Conservation (phyloP, 2,888 invertebrate genomes). For the Ochlodes sylvanus region DNA sequence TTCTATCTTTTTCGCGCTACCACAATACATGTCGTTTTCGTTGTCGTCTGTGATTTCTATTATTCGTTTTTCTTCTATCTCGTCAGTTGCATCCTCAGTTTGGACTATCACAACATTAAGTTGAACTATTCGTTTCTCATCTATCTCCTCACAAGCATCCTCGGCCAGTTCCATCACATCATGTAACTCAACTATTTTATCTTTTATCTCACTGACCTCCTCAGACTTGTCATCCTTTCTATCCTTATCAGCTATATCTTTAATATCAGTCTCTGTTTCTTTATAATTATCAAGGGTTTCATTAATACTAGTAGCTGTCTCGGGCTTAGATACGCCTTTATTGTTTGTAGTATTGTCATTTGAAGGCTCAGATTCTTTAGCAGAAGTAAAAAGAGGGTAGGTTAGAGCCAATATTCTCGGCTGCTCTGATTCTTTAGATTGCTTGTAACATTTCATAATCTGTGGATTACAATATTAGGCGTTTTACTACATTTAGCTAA, state of each 20-base stretch:
- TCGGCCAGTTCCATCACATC: slow-evolving; percentile 23
- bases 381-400: slow-evolving; percentile 88
- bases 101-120: background rate
- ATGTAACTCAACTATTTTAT: slow-evolving; percentile 5
- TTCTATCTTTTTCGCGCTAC: background rate
- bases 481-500: background rate
- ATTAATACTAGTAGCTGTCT: slow-evolving; percentile 24
- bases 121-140: slow-evolving; percentile 15
- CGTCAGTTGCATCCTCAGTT: slow-evolving; percentile 4
- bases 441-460: slow-evolving; percentile 72
- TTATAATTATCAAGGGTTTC: slow-evolving; percentile 18
- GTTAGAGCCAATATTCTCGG: slow-evolving; percentile 93
- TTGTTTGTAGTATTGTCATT: slow-evolving; percentile 13
- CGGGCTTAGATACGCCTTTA: background rate
- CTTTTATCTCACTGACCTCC: background rate
- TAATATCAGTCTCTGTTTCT: slow-evolving; percentile 1
- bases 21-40: slow-evolving; percentile 27
- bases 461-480: slow-evolving; percentile 46
- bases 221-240: slow-evolving; percentile 1
- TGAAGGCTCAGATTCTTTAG: slow-evolving; percentile 44
- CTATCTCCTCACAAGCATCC: slow-evolving; percentile 21
- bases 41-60: slow-evolving; percentile 16
- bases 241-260: background rate
- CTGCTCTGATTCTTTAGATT: slow-evolving; percentile 53
- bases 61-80: slow-evolving; percentile 27